Conservation (phyloP, 2,113 vertebrate species). For the Muntiacus reevesi region DNA sequence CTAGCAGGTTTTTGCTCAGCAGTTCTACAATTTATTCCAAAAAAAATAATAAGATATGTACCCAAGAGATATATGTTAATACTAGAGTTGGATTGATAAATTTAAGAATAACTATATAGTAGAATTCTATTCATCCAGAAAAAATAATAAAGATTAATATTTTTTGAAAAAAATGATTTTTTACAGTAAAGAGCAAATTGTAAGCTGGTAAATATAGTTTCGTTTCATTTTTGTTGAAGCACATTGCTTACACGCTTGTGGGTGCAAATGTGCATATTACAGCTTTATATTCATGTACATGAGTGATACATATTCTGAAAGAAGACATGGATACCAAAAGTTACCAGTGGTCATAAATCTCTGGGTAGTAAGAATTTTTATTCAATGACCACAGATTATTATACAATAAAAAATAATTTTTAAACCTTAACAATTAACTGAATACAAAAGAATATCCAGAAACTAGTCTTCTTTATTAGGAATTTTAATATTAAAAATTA, state of each 20-base stretch:
- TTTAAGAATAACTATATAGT: background rate
- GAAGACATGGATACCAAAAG: background rate
- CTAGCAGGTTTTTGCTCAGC: background rate
- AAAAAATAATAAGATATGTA: background rate
- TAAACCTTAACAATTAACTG: background rate
- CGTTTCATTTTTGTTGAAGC: background rate
- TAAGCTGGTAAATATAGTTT: background rate
- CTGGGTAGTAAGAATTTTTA: background rate
- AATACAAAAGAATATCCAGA: background rate
- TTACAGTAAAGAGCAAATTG: background rate
- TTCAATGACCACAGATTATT: background rate
- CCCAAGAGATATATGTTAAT: background rate
- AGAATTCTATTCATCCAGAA: background rate
- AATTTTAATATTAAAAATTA: conserved; percentile 26
- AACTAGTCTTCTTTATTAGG: background rate
- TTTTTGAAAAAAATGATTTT: background rate
- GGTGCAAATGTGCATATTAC: background rate
- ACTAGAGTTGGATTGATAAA: background rate
- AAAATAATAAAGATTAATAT: background rate
- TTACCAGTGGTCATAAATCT: background rate
- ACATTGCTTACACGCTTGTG: background rate
- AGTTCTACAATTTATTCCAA: background rate
- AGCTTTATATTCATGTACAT: background rate
- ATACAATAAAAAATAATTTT: background rate
- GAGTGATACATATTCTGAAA: background rate